Evolutionary conservation across 2,888 invertebrate species (phyloP).

Genomic region (Camponotus fellah): DNA sequence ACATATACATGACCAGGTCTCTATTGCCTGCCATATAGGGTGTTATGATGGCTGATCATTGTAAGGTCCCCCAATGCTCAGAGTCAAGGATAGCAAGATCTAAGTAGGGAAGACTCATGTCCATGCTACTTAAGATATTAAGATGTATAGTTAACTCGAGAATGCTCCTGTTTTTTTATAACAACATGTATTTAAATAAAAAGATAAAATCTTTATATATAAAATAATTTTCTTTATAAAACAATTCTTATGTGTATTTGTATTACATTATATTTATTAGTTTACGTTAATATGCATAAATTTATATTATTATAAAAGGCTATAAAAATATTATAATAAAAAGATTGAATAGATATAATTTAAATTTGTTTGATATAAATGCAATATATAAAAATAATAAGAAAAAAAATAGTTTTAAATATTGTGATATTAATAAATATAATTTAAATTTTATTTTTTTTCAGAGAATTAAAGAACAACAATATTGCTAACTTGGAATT

Average conservation of each 20-base stretch:
- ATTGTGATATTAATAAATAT: slow-evolving; percentile 1
- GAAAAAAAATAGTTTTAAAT: background rate
- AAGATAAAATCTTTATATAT: background rate
- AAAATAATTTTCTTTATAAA: background rate
- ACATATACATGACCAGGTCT: slow-evolving; percentile 44
- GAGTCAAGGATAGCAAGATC: slow-evolving; percentile 72
- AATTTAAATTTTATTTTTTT: slow-evolving; percentile 72
- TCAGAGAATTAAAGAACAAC: slow-evolving; percentile 86
- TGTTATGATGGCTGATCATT: slow-evolving; percentile 52
- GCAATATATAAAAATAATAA: background rate
- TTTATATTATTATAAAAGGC: background rate
- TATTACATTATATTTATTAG: background rate
- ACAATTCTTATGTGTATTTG: background rate
- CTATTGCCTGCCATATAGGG: slow-evolving; percentile 64
- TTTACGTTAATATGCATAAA: background rate
- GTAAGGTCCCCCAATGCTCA: slow-evolving; percentile 38
- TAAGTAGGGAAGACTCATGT: slow-evolving; percentile 54
- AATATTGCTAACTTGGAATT: slow-evolving; percentile 85
- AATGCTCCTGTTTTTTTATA: background rate
- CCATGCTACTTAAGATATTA: slow-evolving; percentile 46
- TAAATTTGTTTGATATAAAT: background rate
- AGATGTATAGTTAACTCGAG: background rate
- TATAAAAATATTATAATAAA: too few relatives aligned
- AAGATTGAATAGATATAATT: background rate
- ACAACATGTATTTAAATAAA: background rate